Percentiles rank a stretch among this genome's conserved stretches.
phyloP scores from a whole-genome alignment of 2,888 invertebrate genomes.

The Lasioglossum villosulum region DNA sequence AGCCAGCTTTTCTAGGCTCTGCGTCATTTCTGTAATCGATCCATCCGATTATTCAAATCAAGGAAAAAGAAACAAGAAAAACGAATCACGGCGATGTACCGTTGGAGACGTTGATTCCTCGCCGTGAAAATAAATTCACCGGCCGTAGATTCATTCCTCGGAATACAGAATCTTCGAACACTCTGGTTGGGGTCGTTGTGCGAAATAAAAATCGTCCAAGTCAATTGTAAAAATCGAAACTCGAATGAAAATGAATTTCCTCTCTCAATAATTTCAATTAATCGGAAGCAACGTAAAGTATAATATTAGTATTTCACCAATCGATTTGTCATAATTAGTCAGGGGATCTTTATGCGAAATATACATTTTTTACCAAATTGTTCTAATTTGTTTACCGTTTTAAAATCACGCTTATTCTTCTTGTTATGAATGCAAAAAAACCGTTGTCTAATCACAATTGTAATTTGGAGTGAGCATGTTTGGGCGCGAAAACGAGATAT shows the following conservation, averaged over 20 bases:
- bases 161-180: neutral
- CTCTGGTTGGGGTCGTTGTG: no score
- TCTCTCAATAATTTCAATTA: neutral
- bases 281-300: neutral
- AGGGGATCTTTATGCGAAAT: no score
- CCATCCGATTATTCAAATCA: conserved; percentile 23
- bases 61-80: neutral
- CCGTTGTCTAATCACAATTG: no score
- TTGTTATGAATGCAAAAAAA: no score
- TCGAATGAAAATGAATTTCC: neutral
- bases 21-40: conserved; percentile 1
- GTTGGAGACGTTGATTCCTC: neutral
- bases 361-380: no score
- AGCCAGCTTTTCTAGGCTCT: neutral
- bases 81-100: neutral
- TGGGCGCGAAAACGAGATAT: neutral
- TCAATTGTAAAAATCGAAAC: neutral
- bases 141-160: neutral
- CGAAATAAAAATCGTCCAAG: neutral
- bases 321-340: no score
- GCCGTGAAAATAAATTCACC: neutral
- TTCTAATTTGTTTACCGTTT: no score
- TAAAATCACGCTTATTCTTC: no score
- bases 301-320: no score
- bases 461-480: neutral